Base-by-base conservation (phyloP, 2,113 vertebrate genomes). In the Passer montanus region DNA sequence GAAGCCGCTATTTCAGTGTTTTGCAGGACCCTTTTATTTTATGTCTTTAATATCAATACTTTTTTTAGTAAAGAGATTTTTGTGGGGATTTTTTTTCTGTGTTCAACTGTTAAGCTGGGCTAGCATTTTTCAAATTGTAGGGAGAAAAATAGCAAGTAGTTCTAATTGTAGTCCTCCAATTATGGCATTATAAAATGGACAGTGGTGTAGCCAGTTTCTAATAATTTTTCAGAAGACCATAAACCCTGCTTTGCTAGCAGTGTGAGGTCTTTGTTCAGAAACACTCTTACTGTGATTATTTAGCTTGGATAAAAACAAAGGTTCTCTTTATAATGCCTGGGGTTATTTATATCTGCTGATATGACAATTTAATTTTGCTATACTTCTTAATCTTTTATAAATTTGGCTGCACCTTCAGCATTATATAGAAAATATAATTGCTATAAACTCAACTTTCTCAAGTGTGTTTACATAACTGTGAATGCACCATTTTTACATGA, bases 391-490 rank as follows among this genome's bases (percentile, higher is more conserved):
- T 58, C 78, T 73, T 59, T 68, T 81, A 80, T 63, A 97, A 96
- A 92, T 92, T 93, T 1, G 10, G 11, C 23, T 87, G 33, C 76
- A 85, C 72, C 77, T 77, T 84, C 80, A 93, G 23, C 43, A 50
- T n/a, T 90, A 22, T 62, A 87, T 27, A 77, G 52, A 96, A 93
- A 97, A 81, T 21, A 47, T 87, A 84, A 82, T 80, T 66, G 41
- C 37, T 72, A 87, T 96, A 92, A 97, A 89, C 59, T 91, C 88
- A 50, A 90, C 84, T 94, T 96, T 89, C 84, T 87, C 93, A 87
- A 90, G 69, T 96, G 89, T 92, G 76, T 93, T 95, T 93, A 75
- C 63, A 91, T 24, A 79, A 77, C 62, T 23, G 41, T 59, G 52
- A 92, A 93, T 68, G 18, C 39, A n/a, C 64, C 44, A 55, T 90